Conservation (phyloP, 2,797 vertebrate species). For the Vespertilio murinus region DNA sequence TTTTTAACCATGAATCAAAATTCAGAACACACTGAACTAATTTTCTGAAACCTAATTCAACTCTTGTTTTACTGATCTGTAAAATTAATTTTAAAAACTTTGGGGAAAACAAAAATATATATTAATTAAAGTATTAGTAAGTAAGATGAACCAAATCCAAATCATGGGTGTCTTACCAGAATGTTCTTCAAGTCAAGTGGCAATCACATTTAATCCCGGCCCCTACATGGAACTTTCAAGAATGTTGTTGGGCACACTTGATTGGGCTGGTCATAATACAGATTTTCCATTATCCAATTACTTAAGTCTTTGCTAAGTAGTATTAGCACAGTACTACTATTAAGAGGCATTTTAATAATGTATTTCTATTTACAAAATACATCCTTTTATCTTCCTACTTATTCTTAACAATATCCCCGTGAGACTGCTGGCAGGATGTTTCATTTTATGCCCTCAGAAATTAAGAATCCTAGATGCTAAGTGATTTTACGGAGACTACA, state of each 20-base stretch:
- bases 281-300: neutral
- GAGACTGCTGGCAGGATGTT: neutral
- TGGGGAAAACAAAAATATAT: neutral
- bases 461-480: neutral
- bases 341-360: neutral
- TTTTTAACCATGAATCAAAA: neutral
- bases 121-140: neutral
- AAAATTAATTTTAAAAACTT: neutral
- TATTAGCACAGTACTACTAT: neutral
- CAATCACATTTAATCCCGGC: neutral
- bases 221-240: neutral
- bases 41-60: neutral
- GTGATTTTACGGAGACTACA: neutral
- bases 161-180: neutral
- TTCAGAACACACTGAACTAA: neutral
- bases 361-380: neutral
- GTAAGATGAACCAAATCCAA: neutral
- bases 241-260: neutral
- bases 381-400: neutral
- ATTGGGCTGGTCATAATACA: neutral
- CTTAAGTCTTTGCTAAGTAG: neutral
- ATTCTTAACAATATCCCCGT: neutral
- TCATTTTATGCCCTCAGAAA: neutral
- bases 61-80: neutral
- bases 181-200: constrained; percentile 12